phyloP scores from a whole-genome alignment of 2,113 vertebrate species.

The Elephas maximus region DNA sequence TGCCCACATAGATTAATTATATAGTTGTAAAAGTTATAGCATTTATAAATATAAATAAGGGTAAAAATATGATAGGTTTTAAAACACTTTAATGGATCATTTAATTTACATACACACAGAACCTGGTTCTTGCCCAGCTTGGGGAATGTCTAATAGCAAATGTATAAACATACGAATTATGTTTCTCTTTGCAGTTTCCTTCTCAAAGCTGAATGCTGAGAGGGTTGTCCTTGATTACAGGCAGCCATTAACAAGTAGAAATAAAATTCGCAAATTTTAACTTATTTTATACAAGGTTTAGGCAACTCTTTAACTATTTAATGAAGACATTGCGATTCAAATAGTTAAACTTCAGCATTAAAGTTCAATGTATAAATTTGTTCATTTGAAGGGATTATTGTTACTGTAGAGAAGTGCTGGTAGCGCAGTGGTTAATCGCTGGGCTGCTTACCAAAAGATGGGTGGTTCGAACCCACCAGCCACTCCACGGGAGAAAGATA shows the following conservation, averaged over 20 bases:
- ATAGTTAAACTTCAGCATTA: slow-evolving; percentile 47
- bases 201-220: slow-evolving; percentile 51
- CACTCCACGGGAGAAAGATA: background rate
- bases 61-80: slow-evolving; percentile 57
- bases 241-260: slow-evolving; percentile 56
- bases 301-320: background rate
- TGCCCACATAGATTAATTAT: slow-evolving; percentile 68
- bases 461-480: background rate
- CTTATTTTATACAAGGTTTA: slow-evolving; percentile 37
- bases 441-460: background rate
- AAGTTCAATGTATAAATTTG: slow-evolving; percentile 38
- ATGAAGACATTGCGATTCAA: slow-evolving; percentile 48
- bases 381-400: background rate
- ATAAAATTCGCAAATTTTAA: slow-evolving; percentile 44
- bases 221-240: slow-evolving; percentile 61
- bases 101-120: slow-evolving; percentile 65
- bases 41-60: slow-evolving; percentile 77
- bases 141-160: slow-evolving; percentile 42
- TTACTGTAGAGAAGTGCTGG: background rate
- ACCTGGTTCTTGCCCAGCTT: slow-evolving; percentile 60
- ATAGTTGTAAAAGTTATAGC: slow-evolving; percentile 69
- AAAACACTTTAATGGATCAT: slow-evolving; percentile 65
- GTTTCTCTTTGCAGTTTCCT: slow-evolving; percentile 51
- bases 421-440: background rate
- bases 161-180: slow-evolving; percentile 51